Conservation (phyloP, 2,888 invertebrate species). For the Odontocerum albicorne region DNA sequence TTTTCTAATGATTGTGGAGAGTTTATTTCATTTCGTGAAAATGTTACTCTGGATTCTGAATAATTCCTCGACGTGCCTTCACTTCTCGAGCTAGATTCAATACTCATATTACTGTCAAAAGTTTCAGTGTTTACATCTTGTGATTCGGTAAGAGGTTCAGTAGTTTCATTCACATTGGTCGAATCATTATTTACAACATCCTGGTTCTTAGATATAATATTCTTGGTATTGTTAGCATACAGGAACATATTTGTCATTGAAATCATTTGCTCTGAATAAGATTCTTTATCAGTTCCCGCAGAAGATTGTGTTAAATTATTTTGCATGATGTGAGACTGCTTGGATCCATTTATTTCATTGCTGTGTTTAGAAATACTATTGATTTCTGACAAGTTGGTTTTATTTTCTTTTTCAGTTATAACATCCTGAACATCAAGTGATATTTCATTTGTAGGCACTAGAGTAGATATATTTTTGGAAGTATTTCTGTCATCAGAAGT, state of each 20-base stretch:
- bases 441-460: background rate
- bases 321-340: background rate
- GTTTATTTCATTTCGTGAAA: background rate
- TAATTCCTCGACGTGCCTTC: background rate
- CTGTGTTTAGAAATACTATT: background rate
- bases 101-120: background rate
- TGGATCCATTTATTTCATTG: background rate
- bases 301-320: background rate
- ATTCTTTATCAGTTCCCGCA: background rate
- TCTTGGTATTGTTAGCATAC: background rate
- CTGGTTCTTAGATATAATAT: background rate
- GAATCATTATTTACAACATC: background rate
- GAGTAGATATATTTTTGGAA: background rate
- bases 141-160: background rate
- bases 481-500: background rate
- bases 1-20: background rate
- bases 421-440: background rate
- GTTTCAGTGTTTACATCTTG: too few species aligned
- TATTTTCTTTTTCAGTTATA: background rate
- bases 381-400: too few species aligned
- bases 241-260: background rate
- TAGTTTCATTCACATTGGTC: background rate
- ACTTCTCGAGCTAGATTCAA: background rate
- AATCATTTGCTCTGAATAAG: background rate
- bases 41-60: background rate